phyloP scores from a whole-genome alignment of 2,113 vertebrate species.

The Sigmodon hispidus region DNA sequence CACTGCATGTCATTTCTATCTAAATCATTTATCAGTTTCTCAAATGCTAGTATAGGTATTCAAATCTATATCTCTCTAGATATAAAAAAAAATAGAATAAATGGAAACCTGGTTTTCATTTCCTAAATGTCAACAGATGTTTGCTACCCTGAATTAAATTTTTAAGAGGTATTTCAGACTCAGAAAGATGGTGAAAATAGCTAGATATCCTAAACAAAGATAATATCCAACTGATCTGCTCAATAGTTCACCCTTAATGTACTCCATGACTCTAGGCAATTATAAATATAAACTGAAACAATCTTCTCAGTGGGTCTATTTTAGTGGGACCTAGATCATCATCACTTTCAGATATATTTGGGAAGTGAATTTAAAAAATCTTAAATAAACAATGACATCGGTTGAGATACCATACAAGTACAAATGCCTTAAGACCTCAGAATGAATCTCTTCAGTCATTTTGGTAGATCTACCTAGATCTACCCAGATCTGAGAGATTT shows the following conservation, averaged over 20 bases:
- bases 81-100: not conserved
- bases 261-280: not conserved
- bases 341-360: constrained; percentile 5
- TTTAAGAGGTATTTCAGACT: not conserved
- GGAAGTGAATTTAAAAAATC: constrained; percentile 26
- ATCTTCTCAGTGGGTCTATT: not conserved
- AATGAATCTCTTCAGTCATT: constrained; percentile 27
- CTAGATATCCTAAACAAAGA: not conserved
- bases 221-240: not conserved
- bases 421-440: not conserved
- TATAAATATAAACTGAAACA: not conserved
- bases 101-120: not conserved
- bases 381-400: constrained; percentile 22
- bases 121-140: not conserved
- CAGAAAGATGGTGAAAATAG: not conserved
- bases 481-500: constrained; percentile 9
- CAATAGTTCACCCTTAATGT: not conserved
- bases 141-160: constrained; percentile 42
- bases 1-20: not conserved
- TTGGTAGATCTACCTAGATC: not conserved
- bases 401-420: not conserved
- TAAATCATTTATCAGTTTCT: constrained; percentile 27
- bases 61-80: not conserved
- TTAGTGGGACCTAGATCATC: not conserved
- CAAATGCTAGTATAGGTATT: not conserved